phyloP scores from a whole-genome alignment of 1,140 invertebrate species.

The Aphelinus certus region DNA sequence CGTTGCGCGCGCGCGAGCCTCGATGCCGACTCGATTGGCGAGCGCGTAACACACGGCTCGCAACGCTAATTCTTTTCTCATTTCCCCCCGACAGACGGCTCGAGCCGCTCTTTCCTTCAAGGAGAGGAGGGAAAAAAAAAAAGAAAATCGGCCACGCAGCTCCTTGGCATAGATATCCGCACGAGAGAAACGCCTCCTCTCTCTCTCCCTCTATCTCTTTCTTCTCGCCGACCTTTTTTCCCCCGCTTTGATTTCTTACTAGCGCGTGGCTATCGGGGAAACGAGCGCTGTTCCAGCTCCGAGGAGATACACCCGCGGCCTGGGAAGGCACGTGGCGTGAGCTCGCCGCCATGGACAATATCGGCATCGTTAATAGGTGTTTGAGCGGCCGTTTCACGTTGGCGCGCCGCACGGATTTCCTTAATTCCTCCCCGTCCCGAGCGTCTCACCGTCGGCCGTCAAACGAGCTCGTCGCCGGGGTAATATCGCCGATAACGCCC shows the following conservation, averaged over 20 bases:
- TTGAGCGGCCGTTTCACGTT: too few species aligned
- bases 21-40: slow-evolving; percentile 2
- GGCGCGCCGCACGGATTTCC: too few species aligned
- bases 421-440: too few species aligned
- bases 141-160: slow-evolving; percentile 32
- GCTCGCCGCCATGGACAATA: neutral
- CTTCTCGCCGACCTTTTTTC: neutral
- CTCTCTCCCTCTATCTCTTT: slow-evolving; percentile 32
- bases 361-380: too few species aligned
- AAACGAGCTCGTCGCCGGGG: too few species aligned
- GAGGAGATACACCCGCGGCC: too few species aligned
- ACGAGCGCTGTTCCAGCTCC: too few species aligned
- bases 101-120: slow-evolving; percentile 23
- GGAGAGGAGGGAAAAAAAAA: slow-evolving; percentile 18
- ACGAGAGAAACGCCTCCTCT: slow-evolving; percentile 18
- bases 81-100: slow-evolving; percentile 6
- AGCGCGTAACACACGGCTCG: neutral
- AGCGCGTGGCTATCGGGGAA: too few species aligned
- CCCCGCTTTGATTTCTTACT: too few species aligned
- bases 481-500: too few species aligned
- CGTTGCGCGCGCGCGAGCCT: slow-evolving; percentile 7
- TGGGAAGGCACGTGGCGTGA: too few species aligned
- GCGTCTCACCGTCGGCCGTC: too few species aligned
- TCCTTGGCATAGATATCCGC: slow-evolving; percentile 38
- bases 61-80: slow-evolving; percentile 4